These are phyloP conservation scores for Euschistus heros DNA, from an alignment of 1,140 invertebrate genomes.

Conservation along the genomic window DNA sequence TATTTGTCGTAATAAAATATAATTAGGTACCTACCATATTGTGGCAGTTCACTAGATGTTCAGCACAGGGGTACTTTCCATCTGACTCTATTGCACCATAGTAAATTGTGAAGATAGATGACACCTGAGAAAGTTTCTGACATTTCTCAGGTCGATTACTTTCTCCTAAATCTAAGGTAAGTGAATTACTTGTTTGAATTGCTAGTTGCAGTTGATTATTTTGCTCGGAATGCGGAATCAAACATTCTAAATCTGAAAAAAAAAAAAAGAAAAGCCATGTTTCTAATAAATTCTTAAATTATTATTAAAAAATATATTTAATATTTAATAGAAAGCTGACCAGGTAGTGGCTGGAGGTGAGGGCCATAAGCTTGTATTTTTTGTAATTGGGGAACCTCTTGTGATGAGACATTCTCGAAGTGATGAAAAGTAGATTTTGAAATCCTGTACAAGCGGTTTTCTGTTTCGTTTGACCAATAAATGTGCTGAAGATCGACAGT, in stretches of 20 bases:
- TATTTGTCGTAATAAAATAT: neutral
- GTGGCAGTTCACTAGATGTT: constrained; percentile 15
- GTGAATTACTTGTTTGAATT: constrained; percentile 45
- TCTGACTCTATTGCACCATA: constrained; percentile 40
- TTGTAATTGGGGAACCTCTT: constrained; percentile 31
- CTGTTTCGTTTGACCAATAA: constrained; percentile 54
- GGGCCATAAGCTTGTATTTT: constrained; percentile 58
- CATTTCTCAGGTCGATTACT: constrained; percentile 40
- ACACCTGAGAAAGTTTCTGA: constrained; percentile 47
- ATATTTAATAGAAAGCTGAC: constrained; percentile 22
- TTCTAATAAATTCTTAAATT: neutral
- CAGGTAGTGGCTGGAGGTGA: constrained; percentile 63
- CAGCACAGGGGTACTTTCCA: constrained; percentile 18
- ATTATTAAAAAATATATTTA: neutral
- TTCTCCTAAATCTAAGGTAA: constrained; percentile 50
- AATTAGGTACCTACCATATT: constrained; percentile 24
- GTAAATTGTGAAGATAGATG: constrained; percentile 54
- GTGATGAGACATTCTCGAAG: constrained; percentile 19
- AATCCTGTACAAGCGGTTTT: constrained; percentile 50
- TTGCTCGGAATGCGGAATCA: constrained; percentile 40
- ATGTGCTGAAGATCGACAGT: constrained; percentile 53
- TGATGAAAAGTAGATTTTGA: constrained; percentile 37
- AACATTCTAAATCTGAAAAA: constrained; percentile 44
- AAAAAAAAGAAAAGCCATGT: constrained; percentile 1
- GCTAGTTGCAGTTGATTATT: constrained; percentile 32